Base-by-base conservation (phyloP, 2,113 vertebrate species). In the Pteruthius melanotis region DNA sequence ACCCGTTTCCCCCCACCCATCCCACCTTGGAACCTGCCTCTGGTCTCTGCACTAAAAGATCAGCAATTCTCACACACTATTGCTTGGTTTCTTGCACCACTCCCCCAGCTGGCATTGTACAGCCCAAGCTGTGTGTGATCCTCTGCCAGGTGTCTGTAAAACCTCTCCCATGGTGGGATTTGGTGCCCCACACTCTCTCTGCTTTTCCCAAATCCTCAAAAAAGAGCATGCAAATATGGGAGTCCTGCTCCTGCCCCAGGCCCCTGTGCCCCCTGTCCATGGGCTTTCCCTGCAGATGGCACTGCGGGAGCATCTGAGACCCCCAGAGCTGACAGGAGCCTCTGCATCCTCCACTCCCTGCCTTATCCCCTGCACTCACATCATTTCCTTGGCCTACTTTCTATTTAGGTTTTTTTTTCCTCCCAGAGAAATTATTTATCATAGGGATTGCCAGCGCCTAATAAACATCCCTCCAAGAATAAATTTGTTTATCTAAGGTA, bases 401-500 rank as follows among this genome's bases (percentile, higher is more conserved):
- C 74, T 72, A 64, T 82, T 78, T 72, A 44, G 40, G 4, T 61
- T 75, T 78, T 59, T 75, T 91, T 84, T 65, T 4, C 42, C 57
- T 91, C 45, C 28, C 79, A 76, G 90, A 90, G 93, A 97, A 97
- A 97, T 96, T 97, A 97, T 97, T 97, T 97, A 97, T 95, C 20
- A 19, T 66, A 88, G 70, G 92, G 87, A 96, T 93, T 95, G 94
- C 86, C 89, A 87, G 84, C 0, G 4, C 92, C 93, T 93, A 95
- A 94, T 93, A 96, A 97, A 95, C 95, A 97, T 91, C 92, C 95
- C 90, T 96, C 90, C 87, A 93, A 97, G 96, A 97, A 97, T 92
- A 97, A 95, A 97, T 96, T 96, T 96, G 96, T 96, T 97, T 97
- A 96, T 97, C 94, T 96, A 94, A 97, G 96, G 96, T 96, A 93